Evolutionary conservation across 2,888 invertebrate species (phyloP).

Genomic region (Hypercompe scribonia): DNA sequence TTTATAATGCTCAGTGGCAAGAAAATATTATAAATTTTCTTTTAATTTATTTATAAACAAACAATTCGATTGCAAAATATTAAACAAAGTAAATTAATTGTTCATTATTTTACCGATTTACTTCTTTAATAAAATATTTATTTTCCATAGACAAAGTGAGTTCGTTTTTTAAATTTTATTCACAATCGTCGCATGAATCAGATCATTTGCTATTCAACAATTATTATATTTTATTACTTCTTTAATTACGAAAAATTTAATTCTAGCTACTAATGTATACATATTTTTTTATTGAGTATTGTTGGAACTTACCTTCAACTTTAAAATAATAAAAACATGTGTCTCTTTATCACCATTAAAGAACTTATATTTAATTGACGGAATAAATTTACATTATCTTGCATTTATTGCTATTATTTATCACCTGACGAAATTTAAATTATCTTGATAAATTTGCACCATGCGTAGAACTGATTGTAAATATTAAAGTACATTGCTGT

Average conservation of each 20-base stretch:
- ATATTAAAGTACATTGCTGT: background rate
- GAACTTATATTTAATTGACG: no score
- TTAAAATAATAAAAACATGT: no score
- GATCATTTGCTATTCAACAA: background rate
- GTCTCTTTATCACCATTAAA: no score
- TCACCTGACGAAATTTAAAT: background rate
- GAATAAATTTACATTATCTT: no score
- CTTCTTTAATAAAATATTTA: constrained; percentile 1
- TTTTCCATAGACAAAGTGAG: constrained; percentile 37
- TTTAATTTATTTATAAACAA: background rate
- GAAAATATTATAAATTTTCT: background rate
- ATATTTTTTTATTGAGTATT: no score
- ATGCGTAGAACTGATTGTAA: background rate
- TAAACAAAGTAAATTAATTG: background rate
- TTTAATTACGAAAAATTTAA: background rate
- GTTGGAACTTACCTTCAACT: no score
- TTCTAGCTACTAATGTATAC: no score
- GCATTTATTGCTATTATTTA: background rate
- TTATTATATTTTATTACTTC: background rate
- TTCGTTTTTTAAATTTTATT: background rate
- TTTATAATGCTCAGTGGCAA: background rate
- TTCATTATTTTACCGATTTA: background rate
- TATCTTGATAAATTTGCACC: background rate
- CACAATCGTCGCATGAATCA: no score
- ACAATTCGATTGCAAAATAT: background rate